Evolutionary conservation across 2,113 vertebrate species (phyloP), one percentile per base, ranked within the genome.

Genomic region (Albula goreensis): DNA sequence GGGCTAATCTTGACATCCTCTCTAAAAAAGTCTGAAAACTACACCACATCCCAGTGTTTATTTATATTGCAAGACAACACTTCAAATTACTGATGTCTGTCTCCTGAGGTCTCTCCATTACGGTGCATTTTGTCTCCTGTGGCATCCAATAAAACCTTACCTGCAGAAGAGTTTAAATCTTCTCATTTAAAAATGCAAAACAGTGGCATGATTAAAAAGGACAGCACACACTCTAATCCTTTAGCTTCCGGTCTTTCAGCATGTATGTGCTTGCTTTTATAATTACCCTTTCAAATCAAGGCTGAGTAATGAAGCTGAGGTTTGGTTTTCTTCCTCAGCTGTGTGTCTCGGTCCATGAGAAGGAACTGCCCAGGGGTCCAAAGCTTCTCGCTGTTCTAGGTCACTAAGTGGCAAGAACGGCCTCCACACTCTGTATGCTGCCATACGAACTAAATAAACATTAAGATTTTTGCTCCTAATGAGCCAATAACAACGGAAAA

Each of bases 401-500:
- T 19, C 60, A 66, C 60, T 66, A 19, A 66, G 60, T 66, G 17
- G 17, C 11, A 60, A 60, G 63, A 17, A 17, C 19, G 19, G 70
- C 11, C 53, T 41, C n/a, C 50, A 41, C 13, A 41, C 56, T 48
- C 31, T 15, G 31, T 83, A 9, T n/a, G 12, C 82, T 56, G 31
- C 31, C 48, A 63, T 19, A n/a, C 13, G 63, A 5, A n/a, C 85
- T 63, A 48, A 85, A n/a, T 12, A 85, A 80, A 60, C 52, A 41
- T 5, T 53, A 7, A 22, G 60, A 56, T 79, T 15, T 25, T 66
- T 83, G 31, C 25, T 83, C 70, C 49, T 50, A 63, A 50, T 83
- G 82, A 41, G 82, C 60, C 31, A 83, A 31, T 60, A 31, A 66
- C 13, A 83, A 83, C 57, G 9, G 31, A 25, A 83, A 83, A 83